Conservation (phyloP, 2,113 vertebrate genomes). For the Scalopus aquaticus region DNA sequence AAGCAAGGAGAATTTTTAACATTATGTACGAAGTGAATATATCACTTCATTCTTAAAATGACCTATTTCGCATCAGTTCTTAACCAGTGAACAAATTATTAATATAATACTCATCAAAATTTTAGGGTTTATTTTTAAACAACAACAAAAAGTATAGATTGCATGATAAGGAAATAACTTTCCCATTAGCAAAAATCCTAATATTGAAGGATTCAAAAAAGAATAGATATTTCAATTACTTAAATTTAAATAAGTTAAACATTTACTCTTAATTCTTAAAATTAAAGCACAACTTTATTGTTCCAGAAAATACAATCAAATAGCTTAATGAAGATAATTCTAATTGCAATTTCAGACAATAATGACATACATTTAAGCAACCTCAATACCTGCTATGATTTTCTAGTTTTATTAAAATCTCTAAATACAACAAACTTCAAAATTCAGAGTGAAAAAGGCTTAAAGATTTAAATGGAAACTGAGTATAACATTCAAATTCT, state of each 20-base stretch:
- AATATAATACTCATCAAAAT: slow-evolving; percentile 22
- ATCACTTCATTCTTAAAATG: slow-evolving; percentile 40
- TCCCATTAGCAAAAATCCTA: neutral
- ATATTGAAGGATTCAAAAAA: neutral
- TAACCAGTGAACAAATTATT: neutral
- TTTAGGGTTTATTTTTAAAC: slow-evolving; percentile 2
- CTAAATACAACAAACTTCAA: neutral
- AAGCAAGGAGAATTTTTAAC: slow-evolving; percentile 12
- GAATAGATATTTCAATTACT: neutral
- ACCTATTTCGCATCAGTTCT: slow-evolving; percentile 8
- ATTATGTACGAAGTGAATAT: neutral
- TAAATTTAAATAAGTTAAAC: slow-evolving; percentile 14
- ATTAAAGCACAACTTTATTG: slow-evolving; percentile 14
- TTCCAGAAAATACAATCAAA: slow-evolving; percentile 37
- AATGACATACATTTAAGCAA: slow-evolving; percentile 13
- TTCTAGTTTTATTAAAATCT: slow-evolving; percentile 43
- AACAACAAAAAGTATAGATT: neutral
- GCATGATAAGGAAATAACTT: neutral
- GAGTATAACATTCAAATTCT: neutral
- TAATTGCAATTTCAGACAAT: neutral
- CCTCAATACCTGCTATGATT: neutral
- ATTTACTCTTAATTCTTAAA: slow-evolving; percentile 36
- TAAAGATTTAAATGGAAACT: neutral
- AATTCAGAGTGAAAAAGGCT: slow-evolving; percentile 3
- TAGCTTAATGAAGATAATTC: neutral